Percentiles rank a stretch among this genome's conserved stretches.
Conservation (phyloP, 92 coral and sea anemone genomes). For the Phymanthus crucifer region DNA sequence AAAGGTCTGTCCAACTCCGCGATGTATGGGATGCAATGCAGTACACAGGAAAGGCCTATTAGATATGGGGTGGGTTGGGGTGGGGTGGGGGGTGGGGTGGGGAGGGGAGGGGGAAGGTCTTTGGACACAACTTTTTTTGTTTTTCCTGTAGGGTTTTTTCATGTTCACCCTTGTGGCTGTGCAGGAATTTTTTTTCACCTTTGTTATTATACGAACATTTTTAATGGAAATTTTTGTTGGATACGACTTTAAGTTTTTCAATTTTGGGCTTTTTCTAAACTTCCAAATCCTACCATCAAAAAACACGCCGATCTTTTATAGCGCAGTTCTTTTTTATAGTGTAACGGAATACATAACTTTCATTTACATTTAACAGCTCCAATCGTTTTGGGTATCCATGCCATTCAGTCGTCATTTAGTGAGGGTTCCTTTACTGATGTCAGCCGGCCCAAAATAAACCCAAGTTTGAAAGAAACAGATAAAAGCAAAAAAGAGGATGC, state of each 20-base stretch:
- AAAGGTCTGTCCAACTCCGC: conserved; percentile 3
- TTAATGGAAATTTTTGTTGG: conserved; percentile 1
- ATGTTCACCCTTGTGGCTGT: background rate
- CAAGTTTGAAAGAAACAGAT: background rate
- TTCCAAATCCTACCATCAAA: conserved; percentile 2
- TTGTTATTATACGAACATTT: background rate
- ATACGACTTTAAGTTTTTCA: background rate
- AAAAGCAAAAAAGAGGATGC: conserved; percentile 1
- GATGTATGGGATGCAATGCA: background rate
- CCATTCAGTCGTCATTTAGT: background rate
- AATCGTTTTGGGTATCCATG: background rate
- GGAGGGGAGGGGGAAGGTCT: background rate
- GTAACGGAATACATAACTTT: background rate
- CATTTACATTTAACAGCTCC: background rate
- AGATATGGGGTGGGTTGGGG: background rate
- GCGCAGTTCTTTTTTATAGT: conserved; percentile 1
- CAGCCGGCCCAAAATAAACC: background rate
- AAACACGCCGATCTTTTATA: background rate
- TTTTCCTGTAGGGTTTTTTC: background rate
- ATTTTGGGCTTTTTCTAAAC: background rate
- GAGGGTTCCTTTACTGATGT: background rate
- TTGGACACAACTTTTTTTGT: background rate
- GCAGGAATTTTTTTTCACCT: conserved; percentile 9
- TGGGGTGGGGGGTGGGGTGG: background rate
- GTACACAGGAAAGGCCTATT: background rate